Conservation (phyloP, 2,888 invertebrate genomes). For the Clostera curtula region DNA sequence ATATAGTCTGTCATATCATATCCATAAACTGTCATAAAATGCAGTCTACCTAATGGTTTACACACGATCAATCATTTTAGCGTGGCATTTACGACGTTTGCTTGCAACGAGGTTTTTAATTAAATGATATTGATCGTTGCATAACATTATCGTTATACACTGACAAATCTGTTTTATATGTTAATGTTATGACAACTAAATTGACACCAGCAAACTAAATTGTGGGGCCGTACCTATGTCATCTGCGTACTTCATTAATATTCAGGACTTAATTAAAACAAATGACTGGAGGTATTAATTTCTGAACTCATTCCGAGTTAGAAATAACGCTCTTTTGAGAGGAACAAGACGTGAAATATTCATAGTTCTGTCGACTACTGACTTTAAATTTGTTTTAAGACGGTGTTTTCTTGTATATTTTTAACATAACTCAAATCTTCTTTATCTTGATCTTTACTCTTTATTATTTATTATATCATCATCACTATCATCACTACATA, state of each 20-base stretch:
- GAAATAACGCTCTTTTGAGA: conserved; percentile 36
- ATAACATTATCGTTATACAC: conserved; percentile 7
- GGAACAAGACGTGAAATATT: conserved; percentile 27
- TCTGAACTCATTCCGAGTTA: conserved; percentile 43
- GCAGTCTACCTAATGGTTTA: too few relatives aligned
- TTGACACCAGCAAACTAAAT: conserved; percentile 30
- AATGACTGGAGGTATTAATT: conserved; percentile 52
- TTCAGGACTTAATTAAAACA: conserved; percentile 58
- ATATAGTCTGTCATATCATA: too few relatives aligned
- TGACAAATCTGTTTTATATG: conserved; percentile 20
- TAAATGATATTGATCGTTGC: too few relatives aligned
- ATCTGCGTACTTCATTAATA: conserved; percentile 44
- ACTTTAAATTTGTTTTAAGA: conserved; percentile 16
- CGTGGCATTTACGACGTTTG: too few relatives aligned
- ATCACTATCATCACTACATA: too few relatives aligned
- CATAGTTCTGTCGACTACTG: conserved; percentile 16
- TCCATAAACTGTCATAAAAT: too few relatives aligned
- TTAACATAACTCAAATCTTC: too few relatives aligned
- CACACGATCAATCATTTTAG: too few relatives aligned
- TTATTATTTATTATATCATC: too few relatives aligned
- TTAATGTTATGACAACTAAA: conserved; percentile 17
- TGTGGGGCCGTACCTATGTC: conserved; percentile 34
- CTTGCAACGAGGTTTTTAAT: too few relatives aligned
- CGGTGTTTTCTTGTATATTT: too few relatives aligned
- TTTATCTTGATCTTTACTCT: too few relatives aligned